phyloP scores from a whole-genome alignment of 2,888 invertebrate genomes.

The Parnassius apollo region DNA sequence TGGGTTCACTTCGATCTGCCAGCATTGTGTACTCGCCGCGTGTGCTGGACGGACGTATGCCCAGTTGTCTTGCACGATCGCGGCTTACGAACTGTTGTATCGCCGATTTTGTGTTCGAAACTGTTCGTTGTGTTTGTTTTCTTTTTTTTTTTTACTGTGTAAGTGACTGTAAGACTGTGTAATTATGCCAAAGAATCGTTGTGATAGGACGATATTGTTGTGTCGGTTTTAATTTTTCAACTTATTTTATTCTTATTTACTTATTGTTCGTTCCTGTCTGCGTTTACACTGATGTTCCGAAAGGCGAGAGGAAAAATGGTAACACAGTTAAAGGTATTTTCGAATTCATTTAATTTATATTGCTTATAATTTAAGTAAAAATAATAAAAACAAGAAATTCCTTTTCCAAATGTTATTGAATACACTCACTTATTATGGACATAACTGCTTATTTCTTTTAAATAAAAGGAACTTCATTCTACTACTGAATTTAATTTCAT shows the following conservation, averaged over 20 bases:
- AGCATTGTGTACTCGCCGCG: constrained; percentile 75
- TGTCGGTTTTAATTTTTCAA: constrained; percentile 52
- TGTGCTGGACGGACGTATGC: constrained; percentile 61
- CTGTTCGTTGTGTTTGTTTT: constrained; percentile 46
- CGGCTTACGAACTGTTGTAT: constrained; percentile 48
- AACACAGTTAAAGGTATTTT: constrained; percentile 68
- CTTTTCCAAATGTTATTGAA: neutral
- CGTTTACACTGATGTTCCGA: constrained; percentile 66
- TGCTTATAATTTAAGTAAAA: neutral
- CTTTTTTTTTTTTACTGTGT: constrained; percentile 48
- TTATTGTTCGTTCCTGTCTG: constrained; percentile 42
- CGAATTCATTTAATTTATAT: constrained; percentile 15
- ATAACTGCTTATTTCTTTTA: too few relatives aligned
- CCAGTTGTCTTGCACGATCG: constrained; percentile 61
- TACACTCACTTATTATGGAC: too few relatives aligned
- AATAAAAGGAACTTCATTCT: too few relatives aligned
- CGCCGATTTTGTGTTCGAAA: constrained; percentile 51
- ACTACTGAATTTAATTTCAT: too few relatives aligned
- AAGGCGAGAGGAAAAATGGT: constrained; percentile 73
- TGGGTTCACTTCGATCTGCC: constrained; percentile 77
- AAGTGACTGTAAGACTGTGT: constrained; percentile 51
- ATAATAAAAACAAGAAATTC: neutral
- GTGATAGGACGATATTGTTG: constrained; percentile 64
- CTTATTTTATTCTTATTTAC: constrained; percentile 45
- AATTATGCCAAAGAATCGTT: constrained; percentile 71